Conservation (phyloP, 2,797 vertebrate species). For the Periparus ater region DNA sequence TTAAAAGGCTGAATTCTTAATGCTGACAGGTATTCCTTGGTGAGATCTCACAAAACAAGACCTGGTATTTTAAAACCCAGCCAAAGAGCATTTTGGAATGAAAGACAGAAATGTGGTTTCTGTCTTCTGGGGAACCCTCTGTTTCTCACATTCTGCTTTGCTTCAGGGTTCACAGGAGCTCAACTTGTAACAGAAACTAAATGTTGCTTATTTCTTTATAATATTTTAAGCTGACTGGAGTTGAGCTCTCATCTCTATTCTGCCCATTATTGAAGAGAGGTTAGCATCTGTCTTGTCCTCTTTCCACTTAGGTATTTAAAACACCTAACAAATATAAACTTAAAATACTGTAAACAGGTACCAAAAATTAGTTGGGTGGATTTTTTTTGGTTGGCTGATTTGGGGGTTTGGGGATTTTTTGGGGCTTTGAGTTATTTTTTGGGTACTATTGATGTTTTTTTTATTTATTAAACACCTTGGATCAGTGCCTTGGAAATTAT, state of each 20-base stretch:
- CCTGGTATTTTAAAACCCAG: neutral
- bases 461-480: neutral
- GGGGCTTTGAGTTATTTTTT: neutral
- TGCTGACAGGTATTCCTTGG: slow-evolving; percentile 32
- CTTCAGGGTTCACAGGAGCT: neutral
- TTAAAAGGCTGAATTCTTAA: neutral
- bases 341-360: neutral
- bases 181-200: neutral
- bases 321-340: neutral
- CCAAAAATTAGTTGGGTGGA: neutral
- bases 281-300: neutral
- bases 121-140: neutral
- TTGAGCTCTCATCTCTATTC: neutral
- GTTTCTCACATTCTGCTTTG: neutral
- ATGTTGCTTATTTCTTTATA: neutral
- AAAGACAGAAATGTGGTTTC: neutral
- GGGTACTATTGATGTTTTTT: fast-evolving
- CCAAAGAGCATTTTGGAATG: neutral
- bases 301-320: neutral
- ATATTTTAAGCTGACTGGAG: neutral
- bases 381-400: fast-evolving
- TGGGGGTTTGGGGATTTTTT: neutral
- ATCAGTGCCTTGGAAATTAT: neutral
- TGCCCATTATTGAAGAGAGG: neutral
- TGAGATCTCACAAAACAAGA: neutral